These are phyloP conservation scores for Heliconius eleuchia DNA, from an alignment of 1,140 invertebrate genomes.

Conservation along the genomic window DNA sequence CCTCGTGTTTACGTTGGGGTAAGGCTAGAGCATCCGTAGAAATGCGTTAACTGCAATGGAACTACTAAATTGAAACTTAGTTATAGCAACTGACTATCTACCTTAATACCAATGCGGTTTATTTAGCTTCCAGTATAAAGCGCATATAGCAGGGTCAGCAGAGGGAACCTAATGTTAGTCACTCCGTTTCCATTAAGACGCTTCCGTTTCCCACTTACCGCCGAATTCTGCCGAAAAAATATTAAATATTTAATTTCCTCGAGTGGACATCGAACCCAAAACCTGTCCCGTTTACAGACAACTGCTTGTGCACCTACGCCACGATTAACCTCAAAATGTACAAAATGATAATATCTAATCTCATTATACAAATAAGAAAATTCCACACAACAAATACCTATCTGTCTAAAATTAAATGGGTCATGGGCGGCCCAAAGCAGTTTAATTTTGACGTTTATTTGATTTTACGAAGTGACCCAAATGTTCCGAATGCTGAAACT, in stretches of 20 bases:
- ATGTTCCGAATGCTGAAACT: neutral
- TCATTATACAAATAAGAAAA: slow-evolving; percentile 24
- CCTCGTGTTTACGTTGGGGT: neutral
- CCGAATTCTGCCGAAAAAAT: too few relatives aligned
- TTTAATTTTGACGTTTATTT: slow-evolving; percentile 23
- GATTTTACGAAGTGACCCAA: slow-evolving; percentile 24
- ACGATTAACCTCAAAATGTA: neutral
- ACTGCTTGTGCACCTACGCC: too few relatives aligned
- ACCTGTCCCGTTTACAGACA: too few relatives aligned
- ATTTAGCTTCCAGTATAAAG: too few relatives aligned
- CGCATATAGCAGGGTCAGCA: too few relatives aligned
- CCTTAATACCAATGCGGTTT: too few relatives aligned
- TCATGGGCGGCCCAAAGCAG: slow-evolving; percentile 21
- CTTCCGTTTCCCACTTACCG: too few relatives aligned
- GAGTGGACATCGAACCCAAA: too few relatives aligned
- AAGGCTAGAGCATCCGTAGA: slow-evolving; percentile 24
- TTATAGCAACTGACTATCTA: neutral
- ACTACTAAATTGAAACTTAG: slow-evolving; percentile 9
- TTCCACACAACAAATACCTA: slow-evolving; percentile 22
- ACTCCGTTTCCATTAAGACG: too few relatives aligned
- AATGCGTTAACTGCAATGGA: slow-evolving; percentile 17
- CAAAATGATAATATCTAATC: neutral
- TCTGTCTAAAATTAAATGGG: slow-evolving; percentile 20
- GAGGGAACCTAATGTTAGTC: too few relatives aligned
- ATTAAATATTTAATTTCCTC: too few relatives aligned